Base-by-base conservation (phyloP, 2,797 vertebrate genomes). In the Micropoecilia bifurca region DNA sequence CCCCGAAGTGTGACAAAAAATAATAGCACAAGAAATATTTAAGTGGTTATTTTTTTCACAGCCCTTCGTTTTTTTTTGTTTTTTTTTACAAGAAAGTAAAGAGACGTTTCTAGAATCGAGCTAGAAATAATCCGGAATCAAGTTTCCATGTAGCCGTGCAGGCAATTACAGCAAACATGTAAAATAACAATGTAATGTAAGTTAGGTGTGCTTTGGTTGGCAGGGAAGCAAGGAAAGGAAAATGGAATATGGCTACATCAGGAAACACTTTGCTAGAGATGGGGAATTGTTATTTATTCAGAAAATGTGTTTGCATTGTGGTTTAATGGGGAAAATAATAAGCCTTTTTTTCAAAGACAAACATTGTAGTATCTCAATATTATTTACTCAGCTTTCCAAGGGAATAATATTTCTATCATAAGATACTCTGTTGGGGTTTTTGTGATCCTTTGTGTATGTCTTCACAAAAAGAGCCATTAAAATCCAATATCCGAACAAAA, bases 181-280 rank as follows among this genome's bases (percentile, higher is more conserved):
- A 85, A 73, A 77, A 82, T 87, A 89, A 88, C 83, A 85, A 80
- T 74, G 78, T 78, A 86, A 84, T 80, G 78, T 28, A 69, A 87
- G 73, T 87, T 77, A 78, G 76, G 75, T 80, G 77, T 79, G 78
- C 85, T 87, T 84, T 75, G 75, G 86, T 80, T 87, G 77, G 89
- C 89, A 78, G 73, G 74, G 4, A 77, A 80, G 81, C 80, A 75
- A 71, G 57, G 59, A 79, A 45, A 61, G n/a, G 25, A 43, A 3
- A 25, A 77, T 43, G 69, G 74, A 82, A 63, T n/a, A 39, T 25
- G 1, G 76, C 78, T 68, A 73, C 86, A 87, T 81, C 74, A 80
- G 88, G 86, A 91, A 91, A 82, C 86, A 88, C 81, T 91, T 88
- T 86, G 76, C 84, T 78, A 66, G 85, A 81, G 81, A 81, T 80